A percentile compares a stretch with the other conserved stretches of the same genome.
Evolutionary conservation across 2,113 vertebrate species (phyloP).

Genomic region (Toxotes chatareus): DNA sequence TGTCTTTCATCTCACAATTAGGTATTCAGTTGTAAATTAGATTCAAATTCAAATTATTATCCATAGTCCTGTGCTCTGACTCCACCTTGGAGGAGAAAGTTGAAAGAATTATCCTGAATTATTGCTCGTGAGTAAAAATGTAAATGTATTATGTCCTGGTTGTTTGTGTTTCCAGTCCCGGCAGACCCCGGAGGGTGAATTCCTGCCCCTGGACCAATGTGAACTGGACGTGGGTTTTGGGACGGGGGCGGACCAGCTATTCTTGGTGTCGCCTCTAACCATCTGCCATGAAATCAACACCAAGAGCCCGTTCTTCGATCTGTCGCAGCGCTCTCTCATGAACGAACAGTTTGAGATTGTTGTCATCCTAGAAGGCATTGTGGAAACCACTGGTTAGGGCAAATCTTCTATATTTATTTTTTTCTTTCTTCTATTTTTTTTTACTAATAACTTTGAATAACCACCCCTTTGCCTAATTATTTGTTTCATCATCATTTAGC

Average conservation of each 20-base stretch:
- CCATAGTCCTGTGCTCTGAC: background rate
- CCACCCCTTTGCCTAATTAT: slow-evolving; percentile 3
- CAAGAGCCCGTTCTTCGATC: slow-evolving; percentile 91
- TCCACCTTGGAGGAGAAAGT: background rate
- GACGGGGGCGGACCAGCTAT: slow-evolving; percentile 92
- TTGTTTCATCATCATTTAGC: slow-evolving; percentile 27
- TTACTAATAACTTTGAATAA: slow-evolving; percentile 6
- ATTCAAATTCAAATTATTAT: too few relatives aligned
- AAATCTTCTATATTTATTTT: background rate
- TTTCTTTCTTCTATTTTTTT: background rate
- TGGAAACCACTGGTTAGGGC: slow-evolving; percentile 90
- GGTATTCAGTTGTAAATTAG: background rate
- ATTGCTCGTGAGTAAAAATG: background rate
- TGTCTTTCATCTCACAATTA: background rate
- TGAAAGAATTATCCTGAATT: background rate
- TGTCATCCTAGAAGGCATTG: slow-evolving; percentile 93
- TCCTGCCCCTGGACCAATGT: slow-evolving; percentile 91
- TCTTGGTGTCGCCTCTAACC: slow-evolving; percentile 91
- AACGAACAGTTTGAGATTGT: slow-evolving; percentile 93
- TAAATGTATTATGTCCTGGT: background rate
- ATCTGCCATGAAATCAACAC: slow-evolving; percentile 93
- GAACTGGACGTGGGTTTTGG: slow-evolving; percentile 93
- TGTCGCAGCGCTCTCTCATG: slow-evolving; percentile 90
- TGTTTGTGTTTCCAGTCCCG: slow-evolving; percentile 85
- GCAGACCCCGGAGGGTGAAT: slow-evolving; percentile 93